Percentiles rank a stretch among this genome's conserved stretches.
phyloP scores from a whole-genome alignment of 2,113 vertebrate genomes.

The Agapornis roseicollis region DNA sequence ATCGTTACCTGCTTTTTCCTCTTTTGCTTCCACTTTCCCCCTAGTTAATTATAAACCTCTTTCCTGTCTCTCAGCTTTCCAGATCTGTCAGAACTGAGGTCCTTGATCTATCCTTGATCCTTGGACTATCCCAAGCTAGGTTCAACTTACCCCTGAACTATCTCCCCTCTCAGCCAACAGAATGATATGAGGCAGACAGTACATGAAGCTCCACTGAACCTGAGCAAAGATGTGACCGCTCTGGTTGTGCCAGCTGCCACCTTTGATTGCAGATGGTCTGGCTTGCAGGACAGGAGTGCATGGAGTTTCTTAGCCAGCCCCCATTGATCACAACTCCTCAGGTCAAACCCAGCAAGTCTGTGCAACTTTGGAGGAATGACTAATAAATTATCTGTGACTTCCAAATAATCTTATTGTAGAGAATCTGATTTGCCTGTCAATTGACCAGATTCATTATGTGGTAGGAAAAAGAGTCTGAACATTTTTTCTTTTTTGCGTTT shows the following conservation, averaged over 20 bases:
- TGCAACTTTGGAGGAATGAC: background rate
- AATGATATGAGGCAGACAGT: background rate
- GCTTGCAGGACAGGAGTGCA: background rate
- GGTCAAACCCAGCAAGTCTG: background rate
- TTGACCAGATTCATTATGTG: background rate
- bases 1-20: background rate
- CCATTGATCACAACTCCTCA: rapidly evolving
- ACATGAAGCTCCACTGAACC: background rate
- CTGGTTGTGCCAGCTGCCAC: background rate
- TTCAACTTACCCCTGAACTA: background rate
- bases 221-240: background rate
- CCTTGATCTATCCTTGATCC: background rate
- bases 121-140: background rate
- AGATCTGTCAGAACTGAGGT: background rate
- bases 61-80: background rate
- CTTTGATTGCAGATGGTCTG: rapidly evolving
- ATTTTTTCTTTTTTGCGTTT: background rate
- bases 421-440: background rate
- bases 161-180: background rate
- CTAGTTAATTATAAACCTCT: background rate
- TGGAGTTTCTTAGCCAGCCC: rapidly evolving
- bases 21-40: background rate
- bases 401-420: background rate
- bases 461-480: background rate
- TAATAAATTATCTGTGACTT: background rate